A percentile compares a stretch with the other conserved stretches of the same genome.
Evolutionary conservation across 1,140 invertebrate species (phyloP).

Genomic region (Eurosta solidaginis): DNA sequence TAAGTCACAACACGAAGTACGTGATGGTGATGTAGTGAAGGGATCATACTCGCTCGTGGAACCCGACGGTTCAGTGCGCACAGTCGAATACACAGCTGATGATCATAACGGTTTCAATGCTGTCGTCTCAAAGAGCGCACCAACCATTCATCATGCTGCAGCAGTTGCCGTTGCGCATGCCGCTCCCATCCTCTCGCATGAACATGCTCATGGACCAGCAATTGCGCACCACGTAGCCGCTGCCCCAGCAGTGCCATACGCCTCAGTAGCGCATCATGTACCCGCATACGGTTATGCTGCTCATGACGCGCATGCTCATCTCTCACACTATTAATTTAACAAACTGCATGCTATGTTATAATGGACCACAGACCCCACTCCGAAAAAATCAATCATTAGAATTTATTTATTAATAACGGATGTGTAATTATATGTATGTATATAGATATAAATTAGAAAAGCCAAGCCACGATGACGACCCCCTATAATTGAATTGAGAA

Average conservation of each 20-base stretch:
- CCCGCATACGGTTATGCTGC: conserved; percentile 35
- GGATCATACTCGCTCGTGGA: conserved; percentile 66
- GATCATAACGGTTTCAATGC: conserved; percentile 68
- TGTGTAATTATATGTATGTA: not conserved
- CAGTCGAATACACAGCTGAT: conserved; percentile 73
- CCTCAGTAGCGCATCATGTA: conserved; percentile 52
- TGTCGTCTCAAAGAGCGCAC: conserved; percentile 61
- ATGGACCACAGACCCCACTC: conserved; percentile 20
- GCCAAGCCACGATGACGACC: conserved; percentile 14
- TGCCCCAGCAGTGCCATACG: conserved; percentile 49
- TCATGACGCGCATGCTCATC: conserved; percentile 33
- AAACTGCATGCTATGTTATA: not conserved
- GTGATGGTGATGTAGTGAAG: conserved; percentile 66
- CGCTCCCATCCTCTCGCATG: conserved; percentile 41
- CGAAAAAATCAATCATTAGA: not conserved
- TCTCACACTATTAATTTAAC: conserved; percentile 19
- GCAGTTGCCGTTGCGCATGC: conserved; percentile 45
- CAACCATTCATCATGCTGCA: conserved; percentile 47
- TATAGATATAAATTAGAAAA: not conserved
- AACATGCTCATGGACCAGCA: conserved; percentile 41
- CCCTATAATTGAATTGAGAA: not conserved
- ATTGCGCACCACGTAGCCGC: conserved; percentile 50
- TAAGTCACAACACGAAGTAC: conserved; percentile 68
- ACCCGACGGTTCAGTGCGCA: conserved; percentile 65
- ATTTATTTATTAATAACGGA: conserved; percentile 26